These are phyloP conservation scores for Torymus aiolomorphi DNA, from an alignment of 2,888 invertebrate genomes.

Conservation along the genomic window DNA sequence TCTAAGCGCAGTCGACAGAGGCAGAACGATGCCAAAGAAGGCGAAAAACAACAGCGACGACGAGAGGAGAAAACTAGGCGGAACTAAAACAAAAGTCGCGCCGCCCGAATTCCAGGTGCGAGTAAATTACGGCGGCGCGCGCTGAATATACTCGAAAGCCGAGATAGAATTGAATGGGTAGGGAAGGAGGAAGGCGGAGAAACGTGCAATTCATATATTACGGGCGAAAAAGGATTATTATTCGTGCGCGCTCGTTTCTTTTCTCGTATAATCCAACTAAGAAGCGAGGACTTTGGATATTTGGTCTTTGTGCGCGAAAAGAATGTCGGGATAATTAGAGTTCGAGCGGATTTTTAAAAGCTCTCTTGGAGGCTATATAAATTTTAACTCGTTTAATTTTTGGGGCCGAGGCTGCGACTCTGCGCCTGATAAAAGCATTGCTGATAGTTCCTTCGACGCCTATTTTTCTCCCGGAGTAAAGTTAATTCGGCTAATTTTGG, in stretches of 20 bases:
- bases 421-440: background rate
- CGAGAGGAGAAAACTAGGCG: background rate
- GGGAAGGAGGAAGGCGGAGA: background rate
- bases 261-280: slow-evolving; percentile 12
- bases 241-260: slow-evolving; percentile 1
- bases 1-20: background rate
- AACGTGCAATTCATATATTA: slow-evolving; percentile 1
- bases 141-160: background rate
- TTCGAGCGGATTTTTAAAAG: background rate
- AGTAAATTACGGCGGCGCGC: background rate
- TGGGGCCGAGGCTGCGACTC: background rate
- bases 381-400: slow-evolving; percentile 36
- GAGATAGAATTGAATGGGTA: background rate
- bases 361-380: background rate
- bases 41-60: slow-evolving; percentile 4
- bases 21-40: slow-evolving; percentile 4
- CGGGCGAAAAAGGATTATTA: slow-evolving; percentile 10
- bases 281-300: slow-evolving; percentile 21
- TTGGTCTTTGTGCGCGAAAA: slow-evolving; percentile 10
- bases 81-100: background rate
- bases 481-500: too few relatives aligned
- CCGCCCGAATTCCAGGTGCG: slow-evolving; percentile 4
- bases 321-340: slow-evolving; percentile 26
- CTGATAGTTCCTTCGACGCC: too few relatives aligned
- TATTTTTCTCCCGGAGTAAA: too few relatives aligned